A percentile compares a stretch with the other conserved stretches of the same genome.
Conservation (phyloP, 2,113 vertebrate species). For the Limnothrissa miodon region DNA sequence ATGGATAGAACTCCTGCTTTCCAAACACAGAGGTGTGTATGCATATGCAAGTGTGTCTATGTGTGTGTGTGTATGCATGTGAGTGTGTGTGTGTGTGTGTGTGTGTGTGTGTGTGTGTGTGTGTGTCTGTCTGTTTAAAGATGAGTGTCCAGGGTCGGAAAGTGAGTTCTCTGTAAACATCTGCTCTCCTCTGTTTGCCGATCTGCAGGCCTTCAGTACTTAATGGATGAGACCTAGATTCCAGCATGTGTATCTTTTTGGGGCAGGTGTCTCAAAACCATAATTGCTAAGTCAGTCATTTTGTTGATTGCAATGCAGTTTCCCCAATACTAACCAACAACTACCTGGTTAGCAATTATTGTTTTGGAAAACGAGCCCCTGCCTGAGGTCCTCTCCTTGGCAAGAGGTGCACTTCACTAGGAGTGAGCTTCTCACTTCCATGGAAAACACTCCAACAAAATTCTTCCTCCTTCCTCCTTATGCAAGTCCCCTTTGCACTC, state of each 20-base stretch:
- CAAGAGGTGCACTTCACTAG: not conserved
- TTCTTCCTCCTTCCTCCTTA: too few species aligned
- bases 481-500: not conserved
- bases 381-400: not conserved
- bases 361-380: not conserved
- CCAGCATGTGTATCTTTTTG: not conserved
- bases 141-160: slow-evolving; percentile 29
- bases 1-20: not conserved
- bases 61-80: not conserved
- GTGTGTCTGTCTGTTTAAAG: slow-evolving; percentile 13
- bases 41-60: not conserved
- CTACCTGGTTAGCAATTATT: too few species aligned
- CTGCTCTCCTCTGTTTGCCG: slow-evolving; percentile 37
- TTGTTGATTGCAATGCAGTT: too few species aligned
- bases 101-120: not conserved
- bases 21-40: not conserved
- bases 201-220: not conserved
- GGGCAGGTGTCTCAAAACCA: too few species aligned
- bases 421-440: not conserved
- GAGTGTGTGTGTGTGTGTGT: not conserved
- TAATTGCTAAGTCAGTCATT: too few species aligned
- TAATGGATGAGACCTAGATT: not conserved
- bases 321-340: too few species aligned
- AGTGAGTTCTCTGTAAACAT: slow-evolving; percentile 50
- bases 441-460: not conserved